Evolutionary conservation across 2,113 vertebrate species (phyloP), one percentile per base, ranked within the genome.

Genomic region (Caranx ignobilis): DNA sequence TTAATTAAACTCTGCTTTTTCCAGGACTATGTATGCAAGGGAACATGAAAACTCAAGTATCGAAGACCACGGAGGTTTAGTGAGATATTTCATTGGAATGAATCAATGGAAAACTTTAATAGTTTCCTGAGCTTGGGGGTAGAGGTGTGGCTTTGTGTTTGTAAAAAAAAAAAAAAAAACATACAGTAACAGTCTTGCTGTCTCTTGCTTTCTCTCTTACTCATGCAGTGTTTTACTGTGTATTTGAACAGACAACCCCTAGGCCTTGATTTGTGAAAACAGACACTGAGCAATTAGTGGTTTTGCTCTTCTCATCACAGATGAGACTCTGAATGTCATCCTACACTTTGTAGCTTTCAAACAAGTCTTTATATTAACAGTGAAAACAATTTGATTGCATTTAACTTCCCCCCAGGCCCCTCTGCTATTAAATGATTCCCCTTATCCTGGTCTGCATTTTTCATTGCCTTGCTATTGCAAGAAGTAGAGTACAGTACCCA

Each of bases 1-100:
- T 90, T 93, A 93, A 94, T 94, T 90, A 91, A 88, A 90, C 82
- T 85, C 68, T 76, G 78, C 68, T 88, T 90, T 89, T 84, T 71
- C 66, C 70, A 56, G 84, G 70, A 19, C 48, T 82, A 26, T 56
- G 41, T 72, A 63, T 74, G 48, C 34, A 48, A 68, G 48, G 64
- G 74, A 50, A 85, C 65, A 55, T 63, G 41, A 71, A 77, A 77
- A 72, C 68, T 79, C 16, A 35, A 59, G 31, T 32, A 75, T 34
- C 41, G 37, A 72, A 65, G 26, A 48, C 64, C 52, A 47, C 72
- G 62, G 54, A 60, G 43, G 69, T 66, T 81, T 60, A 71, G 61
- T 69, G 32, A 59, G 60, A 54, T 69, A 74, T 79, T 76, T 87
- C 16, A 66, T n/a, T 66, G 56, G 74, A 81, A 87, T 65, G 35